phyloP scores from a whole-genome alignment of 2,113 vertebrate genomes.

The Microtus pennsylvanicus region DNA sequence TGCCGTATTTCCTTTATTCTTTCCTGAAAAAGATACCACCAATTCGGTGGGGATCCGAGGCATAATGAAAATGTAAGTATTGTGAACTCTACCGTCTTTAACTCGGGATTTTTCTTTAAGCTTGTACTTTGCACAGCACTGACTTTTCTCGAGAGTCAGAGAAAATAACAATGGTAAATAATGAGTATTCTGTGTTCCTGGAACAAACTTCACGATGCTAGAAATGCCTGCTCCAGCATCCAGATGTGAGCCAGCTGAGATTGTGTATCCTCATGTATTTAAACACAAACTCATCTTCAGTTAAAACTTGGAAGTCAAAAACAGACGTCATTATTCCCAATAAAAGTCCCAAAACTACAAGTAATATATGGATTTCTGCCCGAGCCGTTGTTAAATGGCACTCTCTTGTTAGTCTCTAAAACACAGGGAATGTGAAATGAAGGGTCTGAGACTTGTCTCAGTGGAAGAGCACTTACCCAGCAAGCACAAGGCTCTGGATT shows the following conservation, averaged over 20 bases:
- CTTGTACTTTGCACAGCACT: conserved; percentile 25
- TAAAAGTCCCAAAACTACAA: conserved; percentile 36
- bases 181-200: conserved; percentile 67
- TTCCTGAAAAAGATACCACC: conserved; percentile 28
- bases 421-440: neutral
- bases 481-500: neutral
- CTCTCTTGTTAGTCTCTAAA: neutral
- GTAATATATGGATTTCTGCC: neutral
- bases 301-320: conserved; percentile 50
- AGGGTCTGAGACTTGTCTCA: neutral
- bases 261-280: conserved; percentile 46
- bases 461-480: neutral
- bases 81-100: conserved; percentile 54
- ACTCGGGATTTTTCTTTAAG: conserved; percentile 67
- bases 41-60: conserved; percentile 17
- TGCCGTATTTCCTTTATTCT: conserved; percentile 15
- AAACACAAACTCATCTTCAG: conserved; percentile 66
- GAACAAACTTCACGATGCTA: conserved; percentile 57
- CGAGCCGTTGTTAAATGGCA: neutral
- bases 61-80: conserved; percentile 56
- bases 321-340: neutral
- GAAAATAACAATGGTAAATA: conserved; percentile 73
- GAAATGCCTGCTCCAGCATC: conserved; percentile 31
- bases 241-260: conserved; percentile 61
- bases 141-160: conserved; percentile 66